Evolutionary conservation across 2,113 vertebrate genomes (phyloP), one percentile per base, ranked within the genome.

Genomic region (Pelecanoides urinatrix): DNA sequence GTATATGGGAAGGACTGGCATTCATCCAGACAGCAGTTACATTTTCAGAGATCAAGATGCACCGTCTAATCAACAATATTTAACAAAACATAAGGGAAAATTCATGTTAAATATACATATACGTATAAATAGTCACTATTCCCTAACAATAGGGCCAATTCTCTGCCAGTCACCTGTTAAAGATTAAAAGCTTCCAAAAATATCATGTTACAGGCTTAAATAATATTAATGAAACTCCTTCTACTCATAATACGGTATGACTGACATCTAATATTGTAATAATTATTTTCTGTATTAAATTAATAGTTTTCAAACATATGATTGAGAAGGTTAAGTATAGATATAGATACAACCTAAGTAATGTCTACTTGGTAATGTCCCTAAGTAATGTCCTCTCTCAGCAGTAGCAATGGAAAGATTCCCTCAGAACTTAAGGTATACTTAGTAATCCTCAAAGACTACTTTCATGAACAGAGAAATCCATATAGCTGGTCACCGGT

Each of bases 11-110:
- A 97, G 96, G 91, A 91, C 85, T 94, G 86, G 93, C 58, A 93
- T 96, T 96, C 52, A 70, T 97, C 86, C 95, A 92, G 94, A 95
- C 79, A 97, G 94, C 77, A 96, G 93, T 86, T 96, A 95, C 93
- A 93, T 78, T 92, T 87, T 86, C 90, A 89, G 92, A 97, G 91
- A 97, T 95, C 96, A 96, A 96, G 94, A 97, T 38, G 55, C 94
- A 88, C 80, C 84, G 84, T 95, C 90, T 96, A 76, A 98, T 95
- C 92, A 97, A 94, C 92, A 95, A 84, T 94, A 94, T 81, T 83
- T 92, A 97, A 97, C 17, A 96, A 85, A 93, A 82, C 84, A 85
- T 83, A 95, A 79, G 70, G 88, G 91, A 94, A 83, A 96, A 97
- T 59, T 44, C 34, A 88, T 32, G 67, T 80, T 96, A 77, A 81